Evolutionary conservation across 2,888 invertebrate genomes (phyloP).

Genomic region (Adela reaumurella): DNA sequence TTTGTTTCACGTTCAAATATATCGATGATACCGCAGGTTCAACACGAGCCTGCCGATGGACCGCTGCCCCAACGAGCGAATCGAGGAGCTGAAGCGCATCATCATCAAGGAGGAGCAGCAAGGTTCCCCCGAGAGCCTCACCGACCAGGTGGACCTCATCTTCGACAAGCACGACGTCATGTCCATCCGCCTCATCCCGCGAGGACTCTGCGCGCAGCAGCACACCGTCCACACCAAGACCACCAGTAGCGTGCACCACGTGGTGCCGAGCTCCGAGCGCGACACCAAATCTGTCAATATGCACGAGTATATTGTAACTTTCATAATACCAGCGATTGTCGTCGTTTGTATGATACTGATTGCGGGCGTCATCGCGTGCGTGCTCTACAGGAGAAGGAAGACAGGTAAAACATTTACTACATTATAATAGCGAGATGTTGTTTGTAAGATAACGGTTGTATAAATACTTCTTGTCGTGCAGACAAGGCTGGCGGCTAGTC

Average conservation of each 20-base stretch:
- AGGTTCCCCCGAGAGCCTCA: constrained; percentile 28
- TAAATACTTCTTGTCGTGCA: too few species aligned
- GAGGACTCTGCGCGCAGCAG: constrained; percentile 56
- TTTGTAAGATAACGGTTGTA: too few species aligned
- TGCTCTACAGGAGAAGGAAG: constrained; percentile 77
- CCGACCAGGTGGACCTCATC: constrained; percentile 58
- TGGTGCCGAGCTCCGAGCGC: constrained; percentile 8
- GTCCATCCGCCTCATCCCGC: constrained; percentile 58
- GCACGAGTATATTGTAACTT: constrained; percentile 71
- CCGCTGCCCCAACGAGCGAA: constrained; percentile 74
- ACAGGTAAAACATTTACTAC: constrained; percentile 54
- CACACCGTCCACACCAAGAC: constrained; percentile 34
- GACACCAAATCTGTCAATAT: not conserved
- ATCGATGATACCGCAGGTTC: constrained; percentile 57
- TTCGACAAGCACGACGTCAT: constrained; percentile 72
- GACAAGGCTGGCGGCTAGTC: too few species aligned
- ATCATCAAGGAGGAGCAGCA: constrained; percentile 63
- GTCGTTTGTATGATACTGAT: constrained; percentile 84
- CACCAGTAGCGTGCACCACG: constrained; percentile 5
- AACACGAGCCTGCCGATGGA: constrained; percentile 74
- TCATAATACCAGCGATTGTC: constrained; percentile 84
- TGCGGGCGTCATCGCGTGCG: constrained; percentile 83
- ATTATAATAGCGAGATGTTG: too few species aligned
- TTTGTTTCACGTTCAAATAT: too few species aligned
- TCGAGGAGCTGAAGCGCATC: constrained; percentile 66